Conservation (phyloP, 1,140 invertebrate genomes). For the Steinernema feltiae region DNA sequence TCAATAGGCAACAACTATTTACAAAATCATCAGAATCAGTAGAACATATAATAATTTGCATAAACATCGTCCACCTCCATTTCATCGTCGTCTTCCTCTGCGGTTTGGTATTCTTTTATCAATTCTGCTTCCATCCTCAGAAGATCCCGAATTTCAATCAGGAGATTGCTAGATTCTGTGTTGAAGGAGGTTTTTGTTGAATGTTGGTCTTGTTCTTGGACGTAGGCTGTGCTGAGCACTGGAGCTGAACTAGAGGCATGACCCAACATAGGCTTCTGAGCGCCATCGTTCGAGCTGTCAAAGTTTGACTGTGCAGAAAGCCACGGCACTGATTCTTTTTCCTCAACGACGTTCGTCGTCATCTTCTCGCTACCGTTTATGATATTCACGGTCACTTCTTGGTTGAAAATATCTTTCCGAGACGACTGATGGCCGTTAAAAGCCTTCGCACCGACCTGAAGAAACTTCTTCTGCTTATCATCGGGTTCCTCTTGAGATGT, state of each 20-base stretch:
- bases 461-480: slow-evolving; percentile 17
- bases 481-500: slow-evolving; percentile 14
- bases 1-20: too few species aligned
- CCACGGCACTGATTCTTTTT: not conserved
- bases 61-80: not conserved
- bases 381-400: not conserved
- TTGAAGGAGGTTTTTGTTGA: not conserved
- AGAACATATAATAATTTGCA: too few species aligned
- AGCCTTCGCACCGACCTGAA: not conserved
- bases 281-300: not conserved
- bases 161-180: not conserved
- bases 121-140: not conserved
- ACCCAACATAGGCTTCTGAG: not conserved
- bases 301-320: not conserved
- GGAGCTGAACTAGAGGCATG: not conserved
- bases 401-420: slow-evolving; percentile 5
- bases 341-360: not conserved
- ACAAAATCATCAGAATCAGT: too few species aligned
- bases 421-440: not conserved
- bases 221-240: not conserved
- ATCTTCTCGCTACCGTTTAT: not conserved
- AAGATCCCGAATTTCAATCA: not conserved
- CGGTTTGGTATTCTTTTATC: not conserved
- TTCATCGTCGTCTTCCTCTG: not conserved
- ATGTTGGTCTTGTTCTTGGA: not conserved